A percentile compares a stretch with the other conserved stretches of the same genome.
Conservation (phyloP, 2,113 vertebrate species). For the Alces alces region DNA sequence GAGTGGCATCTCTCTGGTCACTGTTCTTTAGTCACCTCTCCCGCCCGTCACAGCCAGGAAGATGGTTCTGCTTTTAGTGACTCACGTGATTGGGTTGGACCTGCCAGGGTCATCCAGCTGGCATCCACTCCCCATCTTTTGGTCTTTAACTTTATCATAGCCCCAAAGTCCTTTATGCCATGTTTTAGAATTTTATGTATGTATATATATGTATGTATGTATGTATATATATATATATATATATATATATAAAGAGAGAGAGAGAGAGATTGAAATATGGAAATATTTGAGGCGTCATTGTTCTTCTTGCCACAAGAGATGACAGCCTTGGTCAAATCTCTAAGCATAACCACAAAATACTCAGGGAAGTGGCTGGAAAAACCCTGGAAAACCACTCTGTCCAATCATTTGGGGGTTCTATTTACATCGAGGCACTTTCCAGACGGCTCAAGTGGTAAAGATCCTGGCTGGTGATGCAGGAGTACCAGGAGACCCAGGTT, state of each 20-base stretch:
- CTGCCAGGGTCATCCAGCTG: not conserved
- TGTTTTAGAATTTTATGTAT: rapidly evolving
- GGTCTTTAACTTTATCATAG: not conserved
- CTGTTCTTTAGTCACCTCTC: not conserved
- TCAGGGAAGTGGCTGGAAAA: not conserved
- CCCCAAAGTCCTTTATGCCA: not conserved
- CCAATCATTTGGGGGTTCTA: rapidly evolving
- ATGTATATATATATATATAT: too few species aligned
- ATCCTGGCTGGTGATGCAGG: not conserved
- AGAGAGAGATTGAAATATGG: not conserved
- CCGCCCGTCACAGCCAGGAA: not conserved
- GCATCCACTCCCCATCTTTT: not conserved
- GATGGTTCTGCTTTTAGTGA: not conserved
- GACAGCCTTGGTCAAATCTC: not conserved
- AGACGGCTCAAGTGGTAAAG: not conserved
- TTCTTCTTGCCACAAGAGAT: not conserved
- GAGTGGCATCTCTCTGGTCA: not conserved
- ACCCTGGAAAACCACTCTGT: not conserved
- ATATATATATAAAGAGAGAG: not conserved
- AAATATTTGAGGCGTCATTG: not conserved
- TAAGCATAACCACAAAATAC: not conserved
- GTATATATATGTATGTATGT: too few species aligned
- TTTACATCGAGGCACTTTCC: not conserved
- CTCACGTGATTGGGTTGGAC: too few species aligned
- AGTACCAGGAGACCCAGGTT: not conserved